Percentiles rank a stretch among this genome's conserved stretches.
These are phyloP conservation scores for Nyctibius grandis DNA, from an alignment of 2,797 vertebrate genomes.

Conservation along the genomic window DNA sequence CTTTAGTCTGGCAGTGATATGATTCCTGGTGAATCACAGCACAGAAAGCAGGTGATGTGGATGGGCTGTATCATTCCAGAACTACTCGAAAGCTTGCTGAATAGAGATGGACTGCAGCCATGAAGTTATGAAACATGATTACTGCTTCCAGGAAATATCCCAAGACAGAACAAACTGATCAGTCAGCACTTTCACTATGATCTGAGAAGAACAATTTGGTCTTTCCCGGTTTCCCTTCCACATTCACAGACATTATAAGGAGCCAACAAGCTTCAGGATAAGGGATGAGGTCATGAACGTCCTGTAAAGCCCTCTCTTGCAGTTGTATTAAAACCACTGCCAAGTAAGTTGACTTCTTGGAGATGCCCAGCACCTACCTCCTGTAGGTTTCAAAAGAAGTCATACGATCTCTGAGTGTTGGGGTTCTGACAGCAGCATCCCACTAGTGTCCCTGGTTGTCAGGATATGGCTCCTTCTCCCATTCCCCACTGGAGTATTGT, in stretches of 20 bases:
- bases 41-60: background rate
- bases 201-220: background rate
- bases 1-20: background rate
- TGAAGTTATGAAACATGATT: background rate
- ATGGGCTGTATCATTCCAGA: background rate
- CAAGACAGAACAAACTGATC: background rate
- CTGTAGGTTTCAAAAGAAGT: background rate
- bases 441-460: background rate
- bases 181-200: background rate
- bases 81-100: background rate
- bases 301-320: background rate
- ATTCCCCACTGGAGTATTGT: background rate
- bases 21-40: background rate
- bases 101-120: background rate
- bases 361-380: background rate
- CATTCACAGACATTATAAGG: background rate
- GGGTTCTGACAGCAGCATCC: background rate
- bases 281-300: background rate
- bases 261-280: background rate
- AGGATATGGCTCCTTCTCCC: background rate
- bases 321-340: background rate
- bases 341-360: background rate
- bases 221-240: background rate
- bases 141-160: slow-evolving; percentile 22
- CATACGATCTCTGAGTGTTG: accelerated